These are phyloP conservation scores for Hycleus cichorii DNA, from an alignment of 1,140 invertebrate genomes.

Conservation along the genomic window DNA sequence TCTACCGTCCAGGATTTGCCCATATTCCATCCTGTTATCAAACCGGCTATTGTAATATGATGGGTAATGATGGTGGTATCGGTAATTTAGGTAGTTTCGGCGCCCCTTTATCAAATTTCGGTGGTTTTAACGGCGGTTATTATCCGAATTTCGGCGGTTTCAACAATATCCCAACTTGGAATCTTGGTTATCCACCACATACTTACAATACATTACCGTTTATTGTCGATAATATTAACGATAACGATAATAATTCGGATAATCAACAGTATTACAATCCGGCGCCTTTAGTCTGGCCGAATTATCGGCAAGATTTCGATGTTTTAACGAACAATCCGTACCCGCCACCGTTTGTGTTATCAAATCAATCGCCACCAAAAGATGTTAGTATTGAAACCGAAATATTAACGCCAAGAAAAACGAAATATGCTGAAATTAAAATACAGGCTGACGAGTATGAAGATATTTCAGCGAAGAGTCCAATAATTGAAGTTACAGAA, in stretches of 20 bases:
- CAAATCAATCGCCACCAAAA: too few relatives aligned
- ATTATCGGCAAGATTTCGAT: background rate
- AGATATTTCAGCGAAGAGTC: too few relatives aligned
- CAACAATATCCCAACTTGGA: background rate
- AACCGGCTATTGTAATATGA: slow-evolving; percentile 1
- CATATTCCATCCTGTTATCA: slow-evolving; percentile 22
- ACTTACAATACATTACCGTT: background rate
- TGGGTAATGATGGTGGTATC: background rate
- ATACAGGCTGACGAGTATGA: too few relatives aligned
- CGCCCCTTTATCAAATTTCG: too few relatives aligned
- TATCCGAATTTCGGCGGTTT: background rate
- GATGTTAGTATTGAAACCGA: too few relatives aligned
- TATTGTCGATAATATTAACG: slow-evolving; percentile 4
- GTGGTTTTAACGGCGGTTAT: too few relatives aligned
- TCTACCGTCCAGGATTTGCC: slow-evolving; percentile 22
- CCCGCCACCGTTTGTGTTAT: too few relatives aligned
- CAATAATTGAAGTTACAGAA: too few relatives aligned
- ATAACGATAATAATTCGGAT: background rate
- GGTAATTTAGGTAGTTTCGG: too few relatives aligned
- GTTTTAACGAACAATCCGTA: background rate
- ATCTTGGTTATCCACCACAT: background rate
- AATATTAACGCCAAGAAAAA: too few relatives aligned
- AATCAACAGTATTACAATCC: background rate
- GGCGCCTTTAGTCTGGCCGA: background rate
- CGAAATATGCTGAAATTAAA: too few relatives aligned